Base-by-base conservation (phyloP, 2,888 invertebrate genomes). In the Clitarchus hookeri region DNA sequence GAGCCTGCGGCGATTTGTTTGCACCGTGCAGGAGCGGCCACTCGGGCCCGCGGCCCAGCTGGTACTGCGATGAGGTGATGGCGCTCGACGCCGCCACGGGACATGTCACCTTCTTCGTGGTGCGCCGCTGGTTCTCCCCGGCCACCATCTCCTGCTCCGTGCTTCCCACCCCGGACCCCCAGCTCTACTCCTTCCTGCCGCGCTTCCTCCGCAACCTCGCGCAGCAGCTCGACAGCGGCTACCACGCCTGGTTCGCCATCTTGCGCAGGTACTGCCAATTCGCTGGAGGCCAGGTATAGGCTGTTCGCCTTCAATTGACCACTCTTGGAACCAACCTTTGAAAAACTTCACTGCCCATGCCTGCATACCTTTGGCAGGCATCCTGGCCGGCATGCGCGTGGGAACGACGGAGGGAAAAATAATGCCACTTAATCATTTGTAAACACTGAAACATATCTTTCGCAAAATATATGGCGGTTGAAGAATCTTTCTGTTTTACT, bases 51-150 rank as follows among this genome's bases (percentile, higher is more conserved):
- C 23, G 83, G 23, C 85, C 85, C 16, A 2, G 6, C 48, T 85
- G 85, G 85, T 85, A 79, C 82, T 85, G 85, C 25, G 48, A 44
- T 11, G 36, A 44, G 48, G 80, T 85, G 6, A 48, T 85, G 16
- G 85, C 83, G 13, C 84, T 54, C 1, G 86, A 86, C 48, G n/a
- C 84, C 19, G n/a, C 23, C 65, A 8, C 65, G 11, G 65, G 23
- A 1, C 65, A 23, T 6, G 8, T 8, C n/a, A 65, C 54, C 65
- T 53, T 84, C 16, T 86, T 86, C 83, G 8, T 84, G n/a, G 83
- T 78, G 36, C 77, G 44, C 19, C 86, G 44, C n/a, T 86, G 86
- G 86, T 65, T 86, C 36, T 54, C 84, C 19, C 84, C 84, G 6
- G 77, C 36, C 44, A 44, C n/a, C 25, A 23, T 77, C 77, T 9